Conservation (phyloP, 2,888 invertebrate species). For the Melipona beecheii region DNA sequence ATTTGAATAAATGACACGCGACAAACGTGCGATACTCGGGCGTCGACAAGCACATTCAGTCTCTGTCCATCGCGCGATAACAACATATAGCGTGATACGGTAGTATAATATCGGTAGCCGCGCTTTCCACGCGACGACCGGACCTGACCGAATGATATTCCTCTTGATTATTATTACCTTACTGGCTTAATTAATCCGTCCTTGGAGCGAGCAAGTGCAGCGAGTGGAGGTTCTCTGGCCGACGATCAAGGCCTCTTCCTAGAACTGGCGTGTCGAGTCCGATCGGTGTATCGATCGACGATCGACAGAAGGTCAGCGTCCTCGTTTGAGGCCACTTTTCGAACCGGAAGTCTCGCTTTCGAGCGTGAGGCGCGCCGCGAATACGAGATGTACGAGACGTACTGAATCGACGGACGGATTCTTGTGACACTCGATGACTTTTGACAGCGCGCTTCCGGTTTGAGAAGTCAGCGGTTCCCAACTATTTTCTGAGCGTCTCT, state of each 20-base stretch:
- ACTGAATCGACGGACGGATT: background rate
- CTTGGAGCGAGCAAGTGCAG: background rate
- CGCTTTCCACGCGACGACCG: background rate
- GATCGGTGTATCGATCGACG: constrained; percentile 44
- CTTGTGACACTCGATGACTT: background rate
- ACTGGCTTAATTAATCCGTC: constrained; percentile 9
- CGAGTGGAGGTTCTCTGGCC: constrained; percentile 3
- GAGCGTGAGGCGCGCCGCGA: constrained; percentile 45
- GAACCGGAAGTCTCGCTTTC: constrained; percentile 64
- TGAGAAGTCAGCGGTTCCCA: background rate
- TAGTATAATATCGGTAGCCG: too few species aligned
- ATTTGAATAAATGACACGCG: constrained; percentile 18
- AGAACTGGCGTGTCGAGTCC: constrained; percentile 8
- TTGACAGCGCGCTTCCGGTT: too few species aligned
- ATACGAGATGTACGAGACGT: constrained; percentile 36
- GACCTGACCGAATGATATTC: background rate
- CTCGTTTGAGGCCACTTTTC: constrained; percentile 59
- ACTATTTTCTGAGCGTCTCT: too few species aligned
- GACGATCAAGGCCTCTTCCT: constrained; percentile 55
- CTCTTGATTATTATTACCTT: constrained; percentile 6
- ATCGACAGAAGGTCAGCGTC: constrained; percentile 60
- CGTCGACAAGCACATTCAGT: background rate
- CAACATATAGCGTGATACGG: too few species aligned
- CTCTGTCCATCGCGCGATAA: background rate
- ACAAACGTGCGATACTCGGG: background rate